Conservation (phyloP, 2,797 vertebrate species). For the Poliocrania exsul region DNA sequence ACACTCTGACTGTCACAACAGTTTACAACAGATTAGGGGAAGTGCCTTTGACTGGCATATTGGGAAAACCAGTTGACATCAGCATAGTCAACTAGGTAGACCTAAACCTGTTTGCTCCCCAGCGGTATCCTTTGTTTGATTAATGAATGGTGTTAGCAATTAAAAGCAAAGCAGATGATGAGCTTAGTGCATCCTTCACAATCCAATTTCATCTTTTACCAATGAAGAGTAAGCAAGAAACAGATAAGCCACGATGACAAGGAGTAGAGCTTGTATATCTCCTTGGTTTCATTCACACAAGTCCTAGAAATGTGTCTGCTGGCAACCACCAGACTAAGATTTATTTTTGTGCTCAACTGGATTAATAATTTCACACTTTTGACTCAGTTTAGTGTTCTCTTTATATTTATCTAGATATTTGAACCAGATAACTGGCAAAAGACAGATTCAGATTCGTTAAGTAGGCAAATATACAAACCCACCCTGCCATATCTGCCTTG, state of each 20-base stretch:
- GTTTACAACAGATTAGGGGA: constrained; percentile 11
- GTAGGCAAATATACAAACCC: constrained; percentile 44
- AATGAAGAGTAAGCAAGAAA: constrained; percentile 76
- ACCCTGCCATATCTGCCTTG: not conserved
- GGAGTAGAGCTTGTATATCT: constrained; percentile 59
- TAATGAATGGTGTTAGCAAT: constrained; percentile 42
- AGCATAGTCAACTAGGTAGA: constrained; percentile 34
- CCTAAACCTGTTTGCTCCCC: constrained; percentile 11
- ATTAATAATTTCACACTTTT: constrained; percentile 86
- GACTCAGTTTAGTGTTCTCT: constrained; percentile 81
- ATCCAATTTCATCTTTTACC: constrained; percentile 67
- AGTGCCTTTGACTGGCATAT: constrained; percentile 42
- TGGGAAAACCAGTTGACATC: constrained; percentile 29
- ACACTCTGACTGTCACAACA: constrained; percentile 28
- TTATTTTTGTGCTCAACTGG: constrained; percentile 82
- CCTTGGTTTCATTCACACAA: constrained; percentile 57
- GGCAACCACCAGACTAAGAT: constrained; percentile 54
- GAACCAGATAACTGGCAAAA: constrained; percentile 72
- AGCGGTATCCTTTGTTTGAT: constrained; percentile 53
- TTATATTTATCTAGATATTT: constrained; percentile 76
- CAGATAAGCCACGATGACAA: constrained; percentile 83
- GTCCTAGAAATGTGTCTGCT: constrained; percentile 41
- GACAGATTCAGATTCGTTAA: constrained; percentile 64
- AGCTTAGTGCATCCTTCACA: not conserved
- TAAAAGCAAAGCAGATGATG: constrained; percentile 8